Conservation (phyloP, 1,140 invertebrate species). For the Tribolium madens region DNA sequence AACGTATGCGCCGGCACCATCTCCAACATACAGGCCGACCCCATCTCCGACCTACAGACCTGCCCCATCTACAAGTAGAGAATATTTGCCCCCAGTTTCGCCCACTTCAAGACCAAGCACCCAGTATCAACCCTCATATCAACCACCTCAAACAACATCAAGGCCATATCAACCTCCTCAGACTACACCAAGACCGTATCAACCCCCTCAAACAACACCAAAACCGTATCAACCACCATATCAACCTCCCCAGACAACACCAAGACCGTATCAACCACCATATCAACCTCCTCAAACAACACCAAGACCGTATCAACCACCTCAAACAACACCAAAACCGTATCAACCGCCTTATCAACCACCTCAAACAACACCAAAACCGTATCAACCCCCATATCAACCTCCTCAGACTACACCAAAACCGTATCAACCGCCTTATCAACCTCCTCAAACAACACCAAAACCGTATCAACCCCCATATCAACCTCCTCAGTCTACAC, state of each 20-base stretch:
- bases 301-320: slow-evolving; percentile 1
- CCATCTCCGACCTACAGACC: slow-evolving; percentile 1
- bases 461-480: slow-evolving; percentile 6
- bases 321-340: not conserved
- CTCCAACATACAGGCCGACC: not conserved
- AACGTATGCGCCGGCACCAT: not conserved
- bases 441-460: slow-evolving; percentile 30
- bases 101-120: slow-evolving; percentile 29
- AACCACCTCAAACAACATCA: slow-evolving; percentile 25
- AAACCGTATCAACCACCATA: slow-evolving; percentile 25
- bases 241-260: not conserved
- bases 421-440: not conserved
- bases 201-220: not conserved
- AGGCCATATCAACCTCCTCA: slow-evolving; percentile 17
- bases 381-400: not conserved
- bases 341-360: not conserved
- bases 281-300: not conserved
- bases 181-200: slow-evolving; percentile 14
- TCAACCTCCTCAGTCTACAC: not conserved
- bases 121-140: slow-evolving; percentile 12
- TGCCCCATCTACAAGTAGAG: slow-evolving; percentile 31
- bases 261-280: not conserved
- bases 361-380: not conserved
- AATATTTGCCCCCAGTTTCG: slow-evolving; percentile 18
- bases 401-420: not conserved